Evolutionary conservation across 1,140 invertebrate genomes (phyloP).

Genomic region (Aphelinus certus): DNA sequence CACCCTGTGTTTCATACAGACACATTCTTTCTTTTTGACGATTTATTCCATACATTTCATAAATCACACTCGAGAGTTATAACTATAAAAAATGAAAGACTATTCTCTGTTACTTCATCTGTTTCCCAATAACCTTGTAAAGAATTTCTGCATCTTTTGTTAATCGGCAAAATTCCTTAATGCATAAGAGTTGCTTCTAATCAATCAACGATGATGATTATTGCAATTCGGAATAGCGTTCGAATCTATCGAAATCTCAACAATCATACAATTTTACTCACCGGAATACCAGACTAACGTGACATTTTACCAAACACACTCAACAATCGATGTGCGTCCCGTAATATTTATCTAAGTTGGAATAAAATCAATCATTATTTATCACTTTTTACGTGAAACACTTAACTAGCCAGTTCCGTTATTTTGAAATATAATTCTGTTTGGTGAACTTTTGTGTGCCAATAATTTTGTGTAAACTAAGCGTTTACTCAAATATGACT

Average conservation of each 20-base stretch:
- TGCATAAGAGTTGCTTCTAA: too few species aligned
- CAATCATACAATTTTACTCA: background rate
- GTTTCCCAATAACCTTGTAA: too few species aligned
- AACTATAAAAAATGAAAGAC: conserved; percentile 15
- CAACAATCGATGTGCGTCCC: background rate
- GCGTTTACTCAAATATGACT: conserved; percentile 14
- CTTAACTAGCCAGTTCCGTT: background rate
- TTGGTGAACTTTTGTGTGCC: background rate
- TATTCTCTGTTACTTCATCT: background rate
- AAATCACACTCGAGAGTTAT: background rate
- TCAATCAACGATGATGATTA: background rate
- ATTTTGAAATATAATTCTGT: conserved; percentile 9
- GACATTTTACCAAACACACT: background rate
- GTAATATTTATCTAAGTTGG: too few species aligned
- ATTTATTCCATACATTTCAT: background rate
- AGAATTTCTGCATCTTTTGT: too few species aligned
- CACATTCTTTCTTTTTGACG: background rate
- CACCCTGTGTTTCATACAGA: background rate
- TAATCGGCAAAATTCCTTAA: too few species aligned
- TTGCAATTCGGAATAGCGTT: background rate
- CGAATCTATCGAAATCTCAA: background rate
- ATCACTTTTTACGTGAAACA: too few species aligned
- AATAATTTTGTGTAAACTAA: conserved; percentile 10
- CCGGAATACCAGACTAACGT: conserved; percentile 3
- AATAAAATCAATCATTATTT: too few species aligned